Percentiles rank a stretch among this genome's conserved stretches.
phyloP scores from a whole-genome alignment of 2,113 vertebrate genomes.

The Geothlypis trichas region DNA sequence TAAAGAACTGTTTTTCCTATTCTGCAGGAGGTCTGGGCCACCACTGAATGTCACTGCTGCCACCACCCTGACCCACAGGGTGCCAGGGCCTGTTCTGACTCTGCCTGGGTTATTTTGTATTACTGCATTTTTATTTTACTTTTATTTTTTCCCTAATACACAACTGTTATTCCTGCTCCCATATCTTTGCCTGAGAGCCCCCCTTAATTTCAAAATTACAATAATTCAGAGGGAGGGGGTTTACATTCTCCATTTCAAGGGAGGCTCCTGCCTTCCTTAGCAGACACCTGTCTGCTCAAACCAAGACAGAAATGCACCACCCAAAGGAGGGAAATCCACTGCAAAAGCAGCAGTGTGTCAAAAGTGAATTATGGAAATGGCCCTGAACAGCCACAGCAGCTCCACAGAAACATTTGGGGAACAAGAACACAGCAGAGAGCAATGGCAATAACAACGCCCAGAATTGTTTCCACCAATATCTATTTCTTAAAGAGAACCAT shows the following conservation, averaged over 20 bases:
- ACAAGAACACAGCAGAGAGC: neutral
- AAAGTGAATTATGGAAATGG: constrained; percentile 41
- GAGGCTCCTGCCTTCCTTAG: neutral
- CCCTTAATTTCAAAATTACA: neutral
- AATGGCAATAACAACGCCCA: neutral
- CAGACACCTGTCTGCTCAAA: neutral
- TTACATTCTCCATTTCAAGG: neutral
- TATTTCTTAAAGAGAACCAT: neutral
- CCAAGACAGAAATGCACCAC: neutral
- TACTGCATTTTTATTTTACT: neutral
- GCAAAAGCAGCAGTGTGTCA: neutral
- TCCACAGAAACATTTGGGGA: neutral
- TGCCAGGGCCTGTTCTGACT: neutral
- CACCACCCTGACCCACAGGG: too few species aligned
- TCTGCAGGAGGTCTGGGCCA: too few species aligned
- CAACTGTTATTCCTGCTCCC: neutral
- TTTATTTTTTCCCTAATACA: neutral
- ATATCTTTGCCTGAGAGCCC: neutral
- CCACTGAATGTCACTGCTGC: too few species aligned
- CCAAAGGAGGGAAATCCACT: neutral
- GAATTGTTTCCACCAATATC: neutral
- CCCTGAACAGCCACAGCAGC: neutral
- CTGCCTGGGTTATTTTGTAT: neutral
- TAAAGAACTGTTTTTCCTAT: too few species aligned
- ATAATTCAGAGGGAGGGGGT: neutral